Base-by-base conservation (phyloP, 2,797 vertebrate species). In the Parotocinclus haroldoi region DNA sequence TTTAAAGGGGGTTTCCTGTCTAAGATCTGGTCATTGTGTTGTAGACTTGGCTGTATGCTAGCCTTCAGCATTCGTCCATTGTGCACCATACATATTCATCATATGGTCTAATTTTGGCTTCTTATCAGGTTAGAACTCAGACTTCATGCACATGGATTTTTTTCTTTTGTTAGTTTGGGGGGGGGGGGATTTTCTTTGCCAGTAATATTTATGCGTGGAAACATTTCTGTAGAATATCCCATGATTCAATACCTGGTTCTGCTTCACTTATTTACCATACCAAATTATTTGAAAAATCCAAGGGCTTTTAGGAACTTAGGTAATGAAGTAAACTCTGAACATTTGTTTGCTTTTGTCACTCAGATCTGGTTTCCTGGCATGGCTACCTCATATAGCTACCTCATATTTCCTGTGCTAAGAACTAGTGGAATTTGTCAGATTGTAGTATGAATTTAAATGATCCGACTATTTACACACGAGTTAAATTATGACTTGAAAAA, bases 21-120 rank as follows among this genome's bases (percentile, higher is more conserved):
- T 39, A 60, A 81, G 79, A 84, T 74, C 19, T 61, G 58, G 49
- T 74, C 71, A 84, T 88, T 88, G 86, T 89, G 66, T 77, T 63
- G 17, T 74, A 69, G 72, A 68, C 53, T 65, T 38, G 44, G 37
- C 58, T 57, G 76, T 62, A 63, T 56, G 60, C 66, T 78, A 78
- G 66, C 55, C 42, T 60, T 72, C 36, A 38, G 48, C 18, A 68
- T 14, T 54, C 7, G 14, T 27, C 17, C 42, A 62, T 51, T 62
- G 46, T 50, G 59, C 19, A 36, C 59, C 7, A 10, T 55, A 17
- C 50, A 42, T 13, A 17, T 45, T 53, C 62, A 36, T 54, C 6
- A 54, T 10, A 53, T 44, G 51, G 17, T 46, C 42, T 55, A 37
- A 36, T 65, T 63, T 64, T 45, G 13, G 17, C 19, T 45, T 37